Evolutionary conservation across 2,113 vertebrate species (phyloP).

Genomic region (Papio anubis): DNA sequence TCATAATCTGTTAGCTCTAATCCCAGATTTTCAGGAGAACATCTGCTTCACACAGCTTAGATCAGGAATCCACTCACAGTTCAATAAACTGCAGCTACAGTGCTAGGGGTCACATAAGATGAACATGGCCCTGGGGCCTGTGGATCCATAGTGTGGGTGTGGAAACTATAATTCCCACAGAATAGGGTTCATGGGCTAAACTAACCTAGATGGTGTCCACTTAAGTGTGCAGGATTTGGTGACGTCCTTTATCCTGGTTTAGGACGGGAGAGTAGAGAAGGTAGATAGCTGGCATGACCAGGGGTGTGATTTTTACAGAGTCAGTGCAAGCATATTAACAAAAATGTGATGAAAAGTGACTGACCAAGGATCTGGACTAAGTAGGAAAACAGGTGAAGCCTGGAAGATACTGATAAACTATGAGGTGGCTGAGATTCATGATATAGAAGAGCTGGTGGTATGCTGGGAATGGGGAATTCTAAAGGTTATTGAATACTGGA

Average conservation of each 20-base stretch:
- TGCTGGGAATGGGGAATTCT: background rate
- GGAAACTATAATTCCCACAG: constrained; percentile 15
- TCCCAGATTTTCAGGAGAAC: background rate
- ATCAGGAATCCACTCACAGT: background rate
- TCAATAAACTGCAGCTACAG: background rate
- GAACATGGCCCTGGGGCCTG: background rate
- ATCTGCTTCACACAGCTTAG: background rate
- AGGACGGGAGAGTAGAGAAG: background rate
- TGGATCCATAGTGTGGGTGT: background rate
- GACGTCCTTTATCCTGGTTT: background rate
- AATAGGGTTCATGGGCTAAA: background rate
- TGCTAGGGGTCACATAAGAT: background rate
- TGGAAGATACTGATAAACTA: background rate
- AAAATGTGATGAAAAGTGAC: background rate
- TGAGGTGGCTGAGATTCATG: background rate
- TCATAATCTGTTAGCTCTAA: background rate
- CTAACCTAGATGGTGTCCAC: background rate
- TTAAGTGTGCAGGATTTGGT: background rate
- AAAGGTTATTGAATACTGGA: background rate
- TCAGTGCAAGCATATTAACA: background rate
- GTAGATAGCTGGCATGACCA: background rate
- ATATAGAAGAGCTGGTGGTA: background rate
- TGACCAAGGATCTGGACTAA: background rate
- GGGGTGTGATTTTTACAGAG: background rate
- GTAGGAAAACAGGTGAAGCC: background rate